Evolutionary conservation across 2,113 vertebrate genomes (phyloP), one percentile per base, ranked within the genome.

Genomic region (Burhinus oedicnemus): DNA sequence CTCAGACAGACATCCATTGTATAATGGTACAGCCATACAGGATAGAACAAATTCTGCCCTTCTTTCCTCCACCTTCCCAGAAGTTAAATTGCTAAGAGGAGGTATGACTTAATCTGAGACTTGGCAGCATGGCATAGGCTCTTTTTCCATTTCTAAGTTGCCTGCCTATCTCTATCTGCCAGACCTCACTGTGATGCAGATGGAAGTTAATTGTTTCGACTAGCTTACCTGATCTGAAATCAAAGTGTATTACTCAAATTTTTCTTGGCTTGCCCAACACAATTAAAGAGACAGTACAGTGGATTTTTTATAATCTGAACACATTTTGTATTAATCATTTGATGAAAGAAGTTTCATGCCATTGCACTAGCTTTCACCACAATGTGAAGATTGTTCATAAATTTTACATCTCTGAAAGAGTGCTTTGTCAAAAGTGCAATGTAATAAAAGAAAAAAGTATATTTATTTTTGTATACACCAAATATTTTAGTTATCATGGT

Each of bases 211-310:
- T 84, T 68, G 38, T 82, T 93, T 87, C 13, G 5, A 32, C 51
- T 78, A 47, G 42, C 18, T 95, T 75, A 93, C 61, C 26, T 30
- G 23, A 83, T 52, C 32, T 68, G 83, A 91, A 89, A 92, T 72
- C 57, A 71, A 58, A 55, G 36, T 3, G 4, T 57, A 61, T 38
- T 71, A 9, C 25, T 85, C 40, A 42, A 34, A 23, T 69, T 65
- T 88, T 69, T 42, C 32, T 58, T 91, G 54, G 15, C 38, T 93
- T 87, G 9, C 22, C 36, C 26, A 87, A 25, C 10, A 76, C 6
- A 88, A 15, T 36, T 89, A 47, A 74, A 87, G 13, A 60, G 20
- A 58, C 12, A 23, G n/a, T 2, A 75, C 26, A 57, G 23, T 15
- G 34, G 19, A 62, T 9, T 29, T 62, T 87, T 79, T 85, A 29